Conservation (phyloP, 2,113 vertebrate genomes). For the Tautogolabrus adspersus region DNA sequence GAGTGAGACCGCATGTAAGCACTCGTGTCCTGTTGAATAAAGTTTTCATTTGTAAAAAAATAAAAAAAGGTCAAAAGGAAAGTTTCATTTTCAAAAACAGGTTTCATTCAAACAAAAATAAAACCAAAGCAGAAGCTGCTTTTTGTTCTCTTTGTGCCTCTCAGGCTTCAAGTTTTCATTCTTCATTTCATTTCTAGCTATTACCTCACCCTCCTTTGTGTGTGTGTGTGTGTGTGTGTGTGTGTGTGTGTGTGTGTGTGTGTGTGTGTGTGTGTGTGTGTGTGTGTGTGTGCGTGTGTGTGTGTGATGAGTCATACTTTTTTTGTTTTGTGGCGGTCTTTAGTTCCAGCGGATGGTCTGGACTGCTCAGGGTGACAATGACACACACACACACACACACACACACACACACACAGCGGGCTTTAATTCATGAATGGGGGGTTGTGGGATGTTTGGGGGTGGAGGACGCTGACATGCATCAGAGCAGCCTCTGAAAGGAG, state of each 20-base stretch:
- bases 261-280: conserved; percentile 29
- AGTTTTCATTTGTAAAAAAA: too few species aligned
- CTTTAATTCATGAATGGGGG: conserved; percentile 62
- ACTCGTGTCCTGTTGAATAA: too few species aligned
- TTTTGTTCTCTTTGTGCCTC: neutral
- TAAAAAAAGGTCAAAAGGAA: too few species aligned
- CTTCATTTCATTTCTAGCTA: conserved; percentile 1
- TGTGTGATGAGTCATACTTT: conserved; percentile 49
- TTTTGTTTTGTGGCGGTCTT: conserved; percentile 44
- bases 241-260: conserved; percentile 23
- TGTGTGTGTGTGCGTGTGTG: neutral
- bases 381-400: conserved; percentile 48
- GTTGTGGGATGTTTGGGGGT: conserved; percentile 43
- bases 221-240: too few species aligned
- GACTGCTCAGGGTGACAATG: conserved; percentile 46
- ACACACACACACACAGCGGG: neutral
- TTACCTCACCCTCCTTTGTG: neutral
- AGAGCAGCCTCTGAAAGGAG: conserved; percentile 56
- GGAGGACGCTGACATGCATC: conserved; percentile 55
- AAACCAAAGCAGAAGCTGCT: neutral
- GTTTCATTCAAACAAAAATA: neutral
- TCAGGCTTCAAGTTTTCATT: neutral
- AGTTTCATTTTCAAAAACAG: neutral
- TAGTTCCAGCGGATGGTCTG: conserved; percentile 53
- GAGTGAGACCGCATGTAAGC: too few species aligned